Evolutionary conservation across 2,888 invertebrate species (phyloP).

Genomic region (Hecatera dysodea): DNA sequence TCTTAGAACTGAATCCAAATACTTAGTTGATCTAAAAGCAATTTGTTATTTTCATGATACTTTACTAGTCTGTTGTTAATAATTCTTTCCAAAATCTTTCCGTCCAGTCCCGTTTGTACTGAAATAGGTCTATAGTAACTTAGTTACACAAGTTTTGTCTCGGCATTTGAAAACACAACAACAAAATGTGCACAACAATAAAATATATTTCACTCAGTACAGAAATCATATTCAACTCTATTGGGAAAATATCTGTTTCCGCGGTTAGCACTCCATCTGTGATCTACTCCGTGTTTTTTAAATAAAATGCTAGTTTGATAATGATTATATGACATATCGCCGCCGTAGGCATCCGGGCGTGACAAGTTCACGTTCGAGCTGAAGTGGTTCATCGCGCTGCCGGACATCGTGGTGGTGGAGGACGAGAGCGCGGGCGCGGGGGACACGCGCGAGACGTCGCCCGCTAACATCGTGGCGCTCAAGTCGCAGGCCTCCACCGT

Average conservation of each 20-base stretch:
- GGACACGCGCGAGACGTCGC: slow-evolving; percentile 92
- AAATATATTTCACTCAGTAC: no score
- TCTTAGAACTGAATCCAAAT: no score
- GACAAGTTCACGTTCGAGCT: slow-evolving; percentile 98
- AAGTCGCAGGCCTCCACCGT: slow-evolving; percentile 97
- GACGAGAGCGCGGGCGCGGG: slow-evolving; percentile 87
- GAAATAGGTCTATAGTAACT: no score
- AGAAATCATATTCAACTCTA: no score
- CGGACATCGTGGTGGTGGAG: slow-evolving; percentile 94
- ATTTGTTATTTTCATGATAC: no score
- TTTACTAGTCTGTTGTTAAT: no score
- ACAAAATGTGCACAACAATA: no score
- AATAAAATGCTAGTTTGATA: neutral
- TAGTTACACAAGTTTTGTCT: no score
- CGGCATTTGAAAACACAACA: no score
- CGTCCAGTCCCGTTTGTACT: no score
- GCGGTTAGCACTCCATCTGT: slow-evolving; percentile 19
- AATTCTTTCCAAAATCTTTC: no score
- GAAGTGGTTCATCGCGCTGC: slow-evolving; percentile 98
- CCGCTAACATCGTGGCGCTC: slow-evolving; percentile 95
- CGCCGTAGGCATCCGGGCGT: slow-evolving; percentile 93
- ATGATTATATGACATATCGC: neutral
- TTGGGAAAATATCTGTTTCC: neutral
- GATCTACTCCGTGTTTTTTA: slow-evolving; percentile 33
- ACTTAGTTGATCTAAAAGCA: no score